These are phyloP conservation scores for Hirtodrosophila alboralis DNA, from an alignment of 2,888 invertebrate species.

Conservation along the genomic window DNA sequence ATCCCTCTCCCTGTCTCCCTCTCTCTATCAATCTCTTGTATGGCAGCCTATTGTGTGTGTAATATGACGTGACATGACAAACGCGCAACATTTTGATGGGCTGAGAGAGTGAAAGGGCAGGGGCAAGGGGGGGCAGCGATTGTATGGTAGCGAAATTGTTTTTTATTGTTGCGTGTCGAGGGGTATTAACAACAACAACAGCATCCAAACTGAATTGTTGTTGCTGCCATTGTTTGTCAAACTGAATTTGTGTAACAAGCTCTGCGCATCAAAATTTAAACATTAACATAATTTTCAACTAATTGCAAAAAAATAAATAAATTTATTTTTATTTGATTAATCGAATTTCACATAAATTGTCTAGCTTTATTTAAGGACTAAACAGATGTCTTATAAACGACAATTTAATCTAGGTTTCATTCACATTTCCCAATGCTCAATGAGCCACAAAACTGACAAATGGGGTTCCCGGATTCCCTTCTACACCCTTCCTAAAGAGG, in stretches of 20 bases:
- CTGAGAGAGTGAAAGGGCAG: constrained; percentile 8
- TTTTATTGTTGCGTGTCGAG: constrained; percentile 61
- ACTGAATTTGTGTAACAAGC: constrained; percentile 42
- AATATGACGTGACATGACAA: constrained; percentile 74
- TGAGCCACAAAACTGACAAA: constrained; percentile 60
- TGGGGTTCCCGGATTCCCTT: constrained; percentile 5
- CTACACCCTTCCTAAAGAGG: neutral
- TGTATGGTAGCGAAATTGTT: too few relatives aligned
- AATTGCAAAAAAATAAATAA: constrained; percentile 48
- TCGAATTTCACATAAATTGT: constrained; percentile 37
- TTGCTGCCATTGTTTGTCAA: too few relatives aligned
- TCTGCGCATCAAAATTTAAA: constrained; percentile 32
- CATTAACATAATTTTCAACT: constrained; percentile 63
- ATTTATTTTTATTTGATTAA: constrained; percentile 48
- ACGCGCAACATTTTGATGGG: constrained; percentile 44
- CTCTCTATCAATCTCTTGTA: too few relatives aligned
- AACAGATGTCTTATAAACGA: constrained; percentile 17
- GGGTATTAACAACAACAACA: constrained; percentile 23
- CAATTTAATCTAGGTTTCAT: constrained; percentile 14
- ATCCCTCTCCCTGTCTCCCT: too few relatives aligned
- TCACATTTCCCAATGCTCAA: constrained; percentile 45
- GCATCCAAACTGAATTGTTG: too few relatives aligned
- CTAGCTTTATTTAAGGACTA: constrained; percentile 26
- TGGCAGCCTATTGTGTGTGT: constrained; percentile 63
- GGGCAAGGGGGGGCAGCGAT: neutral